Evolutionary conservation across 2,113 vertebrate species (phyloP).

Genomic region (Caretta caretta): DNA sequence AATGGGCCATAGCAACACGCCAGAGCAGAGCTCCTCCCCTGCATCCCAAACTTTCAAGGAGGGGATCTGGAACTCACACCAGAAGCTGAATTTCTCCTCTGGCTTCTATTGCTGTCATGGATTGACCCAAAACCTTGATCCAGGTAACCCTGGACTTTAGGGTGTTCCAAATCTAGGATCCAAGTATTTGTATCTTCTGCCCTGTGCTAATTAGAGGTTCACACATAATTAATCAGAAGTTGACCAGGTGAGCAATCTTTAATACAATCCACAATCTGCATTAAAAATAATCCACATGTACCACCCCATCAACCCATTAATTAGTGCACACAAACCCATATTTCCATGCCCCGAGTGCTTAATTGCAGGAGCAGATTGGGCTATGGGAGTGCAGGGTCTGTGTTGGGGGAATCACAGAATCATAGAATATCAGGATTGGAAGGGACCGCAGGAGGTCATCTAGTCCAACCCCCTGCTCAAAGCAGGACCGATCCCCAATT

Average conservation of each 20-base stretch:
- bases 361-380: not conserved
- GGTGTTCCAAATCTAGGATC: not conserved
- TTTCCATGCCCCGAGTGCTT: not conserved
- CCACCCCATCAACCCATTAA: not conserved
- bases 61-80: not conserved
- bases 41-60: not conserved
- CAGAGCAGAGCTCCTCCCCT: no score
- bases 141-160: not conserved
- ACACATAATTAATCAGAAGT: not conserved
- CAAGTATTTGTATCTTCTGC: not conserved
- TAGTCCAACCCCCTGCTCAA: no score
- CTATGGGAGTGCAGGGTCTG: not conserved
- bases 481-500: no score
- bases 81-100: not conserved
- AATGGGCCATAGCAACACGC: no score
- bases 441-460: no score
- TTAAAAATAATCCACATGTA: not conserved
- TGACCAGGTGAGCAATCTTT: not conserved
- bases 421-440: no score
- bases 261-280: not conserved
- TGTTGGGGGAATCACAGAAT: not conserved
- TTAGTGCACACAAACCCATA: not conserved
- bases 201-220: not conserved
- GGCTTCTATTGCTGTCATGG: not conserved
- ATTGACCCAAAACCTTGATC: not conserved